Evolutionary conservation across 2,797 vertebrate genomes (phyloP), one percentile per base, ranked within the genome.

Genomic region (Acanthurus leucopareius): DNA sequence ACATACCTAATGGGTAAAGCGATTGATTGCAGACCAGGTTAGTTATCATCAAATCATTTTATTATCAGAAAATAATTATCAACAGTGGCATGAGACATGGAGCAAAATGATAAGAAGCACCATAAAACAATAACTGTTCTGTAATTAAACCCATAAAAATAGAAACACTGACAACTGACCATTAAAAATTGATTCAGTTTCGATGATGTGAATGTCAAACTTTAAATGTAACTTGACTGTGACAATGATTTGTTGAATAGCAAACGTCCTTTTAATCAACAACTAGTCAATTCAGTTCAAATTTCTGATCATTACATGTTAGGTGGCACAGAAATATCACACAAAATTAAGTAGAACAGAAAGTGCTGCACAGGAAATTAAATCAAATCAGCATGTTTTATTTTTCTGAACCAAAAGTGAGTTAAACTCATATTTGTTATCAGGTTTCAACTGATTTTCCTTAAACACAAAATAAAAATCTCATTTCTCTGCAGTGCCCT

Each of bases 341-440:
- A 13, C 32, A n/a, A 48, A 53, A 38, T 8, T 66, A 64, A 19
- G 44, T 0, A 54, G 32, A 73, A 67, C 38, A 69, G 3, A 79
- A 49, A 44, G 7, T 38, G 53, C 59, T 60, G 25, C 38, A 62
- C 8, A 58, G 19, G 60, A n/a, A n/a, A n/a, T n/a, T n/a, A 65
- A 80, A 62, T 35, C 11, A 52, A 66, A 68, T 56, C 1, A 20
- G 35, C 22, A 61, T n/a, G 15, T 6, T 35, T 14, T 44, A 40
- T 7, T n/a, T 13, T 19, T 9, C 9, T 35, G n/a, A 5, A 75
- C 6, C n/a, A 60, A 53, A 63, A 60, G 11, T 13, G 7, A 44
- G 11, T 63, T 4, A 44, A 66, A 4, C 11, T 61, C n/a, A 56
- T 38, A 80, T 68, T 60, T 87, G 75, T 87, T 73, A 75, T 82